Evolutionary conservation across 2,888 invertebrate genomes (phyloP).

Genomic region (Panzeria rudis): DNA sequence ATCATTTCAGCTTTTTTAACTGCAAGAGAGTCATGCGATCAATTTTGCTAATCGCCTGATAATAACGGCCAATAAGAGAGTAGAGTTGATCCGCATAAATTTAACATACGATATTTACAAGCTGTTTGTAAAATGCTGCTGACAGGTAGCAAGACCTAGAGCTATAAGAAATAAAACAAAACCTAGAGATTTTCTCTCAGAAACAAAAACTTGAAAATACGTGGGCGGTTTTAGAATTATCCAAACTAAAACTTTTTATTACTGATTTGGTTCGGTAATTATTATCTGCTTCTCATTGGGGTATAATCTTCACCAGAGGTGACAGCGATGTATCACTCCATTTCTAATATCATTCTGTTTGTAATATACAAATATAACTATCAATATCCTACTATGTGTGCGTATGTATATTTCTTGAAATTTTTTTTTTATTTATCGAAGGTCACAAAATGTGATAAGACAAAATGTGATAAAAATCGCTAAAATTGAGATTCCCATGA

Average conservation of each 20-base stretch:
- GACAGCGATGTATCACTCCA: no score
- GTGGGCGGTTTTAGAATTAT: background rate
- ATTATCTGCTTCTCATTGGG: background rate
- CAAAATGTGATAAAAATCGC: no score
- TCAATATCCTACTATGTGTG: no score
- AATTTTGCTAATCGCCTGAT: slow-evolving; percentile 66
- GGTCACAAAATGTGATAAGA: no score
- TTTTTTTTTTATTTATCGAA: no score
- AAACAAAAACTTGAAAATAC: background rate
- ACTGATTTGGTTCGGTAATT: no score
- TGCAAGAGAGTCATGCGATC: slow-evolving; percentile 69
- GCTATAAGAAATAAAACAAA: slow-evolving; percentile 6
- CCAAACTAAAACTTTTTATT: no score
- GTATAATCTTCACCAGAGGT: no score
- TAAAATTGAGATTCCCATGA: no score
- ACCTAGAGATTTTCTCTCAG: slow-evolving; percentile 1
- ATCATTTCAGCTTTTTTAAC: background rate
- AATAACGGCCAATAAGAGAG: slow-evolving; percentile 68
- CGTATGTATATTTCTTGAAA: no score
- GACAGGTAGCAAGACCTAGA: background rate
- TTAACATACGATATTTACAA: slow-evolving; percentile 65
- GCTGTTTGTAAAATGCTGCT: slow-evolving; percentile 34
- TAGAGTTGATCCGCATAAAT: slow-evolving; percentile 46
- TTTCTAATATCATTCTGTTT: no score
- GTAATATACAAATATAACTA: no score